These are phyloP conservation scores for Chrysocyon brachyurus DNA, from an alignment of 2,797 vertebrate genomes.

Conservation along the genomic window DNA sequence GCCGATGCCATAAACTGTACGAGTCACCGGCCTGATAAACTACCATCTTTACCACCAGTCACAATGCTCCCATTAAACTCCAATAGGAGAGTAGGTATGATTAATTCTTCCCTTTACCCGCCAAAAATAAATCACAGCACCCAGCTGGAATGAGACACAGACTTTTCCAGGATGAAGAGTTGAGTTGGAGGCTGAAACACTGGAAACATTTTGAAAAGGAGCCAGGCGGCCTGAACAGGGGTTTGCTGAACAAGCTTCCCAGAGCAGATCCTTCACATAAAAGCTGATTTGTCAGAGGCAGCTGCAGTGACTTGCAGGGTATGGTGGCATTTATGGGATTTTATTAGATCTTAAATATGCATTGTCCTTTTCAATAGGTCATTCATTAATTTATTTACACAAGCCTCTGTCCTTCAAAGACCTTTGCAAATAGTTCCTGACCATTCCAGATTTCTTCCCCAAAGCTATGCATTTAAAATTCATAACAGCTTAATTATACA, in stretches of 20 bases:
- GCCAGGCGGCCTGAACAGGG: slow-evolving; percentile 61
- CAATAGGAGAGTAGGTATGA: slow-evolving; percentile 76
- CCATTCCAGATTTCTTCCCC: not conserved
- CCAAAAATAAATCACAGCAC: slow-evolving; percentile 81
- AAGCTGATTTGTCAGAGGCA: not conserved
- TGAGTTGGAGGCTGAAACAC: slow-evolving; percentile 72
- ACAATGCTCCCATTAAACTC: slow-evolving; percentile 76
- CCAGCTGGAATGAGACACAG: slow-evolving; percentile 77
- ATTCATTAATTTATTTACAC: not conserved
- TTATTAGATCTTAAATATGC: not conserved
- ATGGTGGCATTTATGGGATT: not conserved
- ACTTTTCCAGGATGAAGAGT: slow-evolving; percentile 80
- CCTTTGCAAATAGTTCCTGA: not conserved
- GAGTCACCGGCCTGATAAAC: slow-evolving; percentile 77
- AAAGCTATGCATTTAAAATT: not conserved
- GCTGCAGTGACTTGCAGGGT: not conserved
- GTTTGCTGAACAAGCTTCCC: not conserved
- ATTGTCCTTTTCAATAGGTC: not conserved
- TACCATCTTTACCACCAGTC: slow-evolving; percentile 66
- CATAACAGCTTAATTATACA: not conserved
- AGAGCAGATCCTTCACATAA: slow-evolving; percentile 30
- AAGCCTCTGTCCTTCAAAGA: not conserved
- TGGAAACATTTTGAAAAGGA: slow-evolving; percentile 75
- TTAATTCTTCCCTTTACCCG: slow-evolving; percentile 77
- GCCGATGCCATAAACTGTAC: slow-evolving; percentile 1